A percentile compares a stretch with the other conserved stretches of the same genome.
These are phyloP conservation scores for Cryptocephalus primarius DNA, from an alignment of 2,888 invertebrate genomes.

Conservation along the genomic window DNA sequence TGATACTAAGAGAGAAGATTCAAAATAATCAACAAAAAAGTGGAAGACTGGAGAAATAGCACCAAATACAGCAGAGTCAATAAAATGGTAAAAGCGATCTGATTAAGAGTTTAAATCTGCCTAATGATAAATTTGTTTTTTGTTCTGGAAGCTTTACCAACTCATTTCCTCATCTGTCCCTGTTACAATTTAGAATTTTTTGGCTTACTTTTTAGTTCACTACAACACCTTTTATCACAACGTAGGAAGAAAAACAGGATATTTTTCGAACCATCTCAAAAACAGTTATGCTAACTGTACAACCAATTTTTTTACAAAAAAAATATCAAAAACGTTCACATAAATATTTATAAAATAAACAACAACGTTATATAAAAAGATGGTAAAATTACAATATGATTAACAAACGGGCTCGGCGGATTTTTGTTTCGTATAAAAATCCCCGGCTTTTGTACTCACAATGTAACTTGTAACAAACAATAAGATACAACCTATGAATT, in stretches of 20 bases:
- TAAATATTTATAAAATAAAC: conserved; percentile 33
- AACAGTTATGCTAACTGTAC: conserved; percentile 3
- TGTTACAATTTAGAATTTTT: too few relatives aligned
- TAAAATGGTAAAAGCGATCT: too few relatives aligned
- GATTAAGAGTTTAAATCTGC: too few relatives aligned
- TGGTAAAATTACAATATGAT: conserved; percentile 26
- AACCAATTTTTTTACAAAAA: conserved; percentile 11
- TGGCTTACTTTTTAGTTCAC: too few relatives aligned
- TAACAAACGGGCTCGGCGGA: conserved; percentile 15
- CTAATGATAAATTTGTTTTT: too few relatives aligned
- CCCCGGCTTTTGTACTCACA: conserved; percentile 27
- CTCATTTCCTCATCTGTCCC: too few relatives aligned
- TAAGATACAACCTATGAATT: conserved; percentile 2
- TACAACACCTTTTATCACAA: not conserved
- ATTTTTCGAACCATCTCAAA: not conserved
- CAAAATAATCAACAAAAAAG: not conserved
- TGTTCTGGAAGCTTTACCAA: too few relatives aligned
- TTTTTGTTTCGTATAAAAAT: conserved; percentile 7
- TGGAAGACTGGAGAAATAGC: not conserved
- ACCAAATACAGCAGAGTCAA: not conserved
- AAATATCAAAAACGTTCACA: conserved; percentile 17
- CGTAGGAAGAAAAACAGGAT: not conserved
- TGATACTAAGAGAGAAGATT: too few relatives aligned
- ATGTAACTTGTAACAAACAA: conserved; percentile 16
- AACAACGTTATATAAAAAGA: conserved; percentile 25